A percentile compares a stretch with the other conserved stretches of the same genome.
Conservation (phyloP, 2,113 vertebrate species). For the Neotragus moschatus region DNA sequence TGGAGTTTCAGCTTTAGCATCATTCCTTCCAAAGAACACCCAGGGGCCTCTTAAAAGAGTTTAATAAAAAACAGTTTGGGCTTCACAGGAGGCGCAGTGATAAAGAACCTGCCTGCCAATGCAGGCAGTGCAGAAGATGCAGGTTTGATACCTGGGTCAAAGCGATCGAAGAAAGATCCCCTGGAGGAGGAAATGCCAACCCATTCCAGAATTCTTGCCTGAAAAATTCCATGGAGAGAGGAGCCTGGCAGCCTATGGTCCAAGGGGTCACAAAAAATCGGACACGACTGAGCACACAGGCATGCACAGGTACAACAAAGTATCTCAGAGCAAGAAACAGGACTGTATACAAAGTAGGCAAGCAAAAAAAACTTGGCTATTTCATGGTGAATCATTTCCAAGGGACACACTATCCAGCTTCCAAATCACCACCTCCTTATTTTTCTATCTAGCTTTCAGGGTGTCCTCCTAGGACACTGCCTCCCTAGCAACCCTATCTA, state of each 20-base stretch:
- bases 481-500: not conserved
- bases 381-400: not conserved
- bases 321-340: not conserved
- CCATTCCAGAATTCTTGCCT: not conserved
- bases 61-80: not conserved
- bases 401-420: not conserved
- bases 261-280: not conserved
- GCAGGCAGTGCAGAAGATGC: not conserved
- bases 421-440: not conserved
- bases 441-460: not conserved
- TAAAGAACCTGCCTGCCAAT: not conserved
- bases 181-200: not conserved
- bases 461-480: not conserved
- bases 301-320: not conserved
- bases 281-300: not conserved
- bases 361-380: not conserved
- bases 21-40: no score
- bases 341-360: not conserved
- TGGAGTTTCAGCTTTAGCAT: no score
- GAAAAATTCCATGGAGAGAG: not conserved
- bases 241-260: not conserved
- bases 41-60: not conserved
- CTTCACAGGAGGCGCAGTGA: not conserved
- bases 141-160: not conserved
- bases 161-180: not conserved